Base-by-base conservation (phyloP, 2,797 vertebrate genomes). In the Aeoliscus strigatus region DNA sequence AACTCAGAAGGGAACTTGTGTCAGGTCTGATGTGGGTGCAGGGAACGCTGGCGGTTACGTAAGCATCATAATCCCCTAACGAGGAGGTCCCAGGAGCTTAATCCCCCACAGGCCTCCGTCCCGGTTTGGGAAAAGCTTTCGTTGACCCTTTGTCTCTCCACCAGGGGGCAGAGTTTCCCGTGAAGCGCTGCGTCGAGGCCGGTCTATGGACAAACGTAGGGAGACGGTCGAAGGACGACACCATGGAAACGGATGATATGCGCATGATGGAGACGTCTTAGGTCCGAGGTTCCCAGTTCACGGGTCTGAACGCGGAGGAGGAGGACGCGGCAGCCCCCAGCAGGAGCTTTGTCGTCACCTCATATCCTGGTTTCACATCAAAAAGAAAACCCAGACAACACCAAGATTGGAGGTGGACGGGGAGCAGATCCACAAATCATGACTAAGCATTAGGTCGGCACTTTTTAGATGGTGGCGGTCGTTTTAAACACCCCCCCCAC, bases 241-340 rank as follows among this genome's bases (percentile, higher is more conserved):
- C 53, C 1, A 70, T 73, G 33, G 95, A 98, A 58, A 69, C 76
- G 0, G 94, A 99, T 3, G 96, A 99, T 72, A 79, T 84, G 11
- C 91, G 88, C 82, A 92, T 92, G 91, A 99, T 99, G 96, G 95
- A 99, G 76, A 92, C 87, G 44, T 90, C 91, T 54, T 94, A 91
- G 85, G 64, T n/a, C n/a, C n/a, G n/a, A n/a, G n/a, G n/a, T n/a
- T n/a, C n/a, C n/a, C n/a, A n/a, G n/a, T n/a, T n/a, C n/a, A n/a
- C n/a, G n/a, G n/a, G n/a, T n/a, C n/a, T n/a, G n/a, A n/a, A n/a
- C n/a, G n/a, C n/a, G n/a, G n/a, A n/a, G n/a, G n/a, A n/a, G n/a
- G n/a, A n/a, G n/a, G n/a, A n/a, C n/a, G n/a, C n/a, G n/a, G n/a
- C n/a, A n/a, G n/a, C n/a, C n/a, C n/a, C n/a, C n/a, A n/a, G n/a